Percentiles rank a stretch among this genome's conserved stretches.
Conservation (phyloP, 2,888 invertebrate genomes). For the Monochamus alternatus region DNA sequence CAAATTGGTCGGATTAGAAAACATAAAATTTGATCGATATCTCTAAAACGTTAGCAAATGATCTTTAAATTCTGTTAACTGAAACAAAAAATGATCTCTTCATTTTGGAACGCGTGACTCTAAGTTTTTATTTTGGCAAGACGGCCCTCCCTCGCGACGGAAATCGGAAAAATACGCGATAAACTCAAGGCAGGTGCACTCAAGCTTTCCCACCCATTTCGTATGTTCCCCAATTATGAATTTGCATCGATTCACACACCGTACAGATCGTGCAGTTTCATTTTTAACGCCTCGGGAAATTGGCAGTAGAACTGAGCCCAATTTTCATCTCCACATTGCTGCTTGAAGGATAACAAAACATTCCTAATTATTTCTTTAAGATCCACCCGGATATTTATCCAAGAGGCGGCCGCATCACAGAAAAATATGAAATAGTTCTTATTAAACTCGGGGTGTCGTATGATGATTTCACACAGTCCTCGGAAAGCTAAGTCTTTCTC, state of each 20-base stretch:
- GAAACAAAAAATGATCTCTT: constrained; percentile 47
- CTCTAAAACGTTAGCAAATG: constrained; percentile 39
- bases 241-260: constrained; percentile 63
- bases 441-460: constrained; percentile 95
- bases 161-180: constrained; percentile 56
- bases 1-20: neutral
- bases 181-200: constrained; percentile 67
- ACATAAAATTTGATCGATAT: constrained; percentile 45
- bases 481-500: constrained; percentile 99
- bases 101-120: constrained; percentile 52
- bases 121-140: constrained; percentile 48
- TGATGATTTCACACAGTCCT: constrained; percentile 98
- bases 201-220: constrained; percentile 66
- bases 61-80: constrained; percentile 31
- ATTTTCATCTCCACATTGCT: constrained; percentile 96
- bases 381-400: constrained; percentile 88
- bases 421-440: constrained; percentile 98
- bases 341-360: constrained; percentile 97
- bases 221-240: constrained; percentile 53
- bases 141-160: constrained; percentile 66
- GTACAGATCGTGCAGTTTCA: constrained; percentile 90
- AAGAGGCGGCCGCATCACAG: constrained; percentile 99
- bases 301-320: constrained; percentile 97
- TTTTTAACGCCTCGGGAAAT: constrained; percentile 94
- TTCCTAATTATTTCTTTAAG: constrained; percentile 93